A percentile compares a stretch with the other conserved stretches of the same genome.
These are phyloP conservation scores for Macroteleia sp. DNA, from an alignment of 2,888 invertebrate genomes.

Conservation along the genomic window DNA sequence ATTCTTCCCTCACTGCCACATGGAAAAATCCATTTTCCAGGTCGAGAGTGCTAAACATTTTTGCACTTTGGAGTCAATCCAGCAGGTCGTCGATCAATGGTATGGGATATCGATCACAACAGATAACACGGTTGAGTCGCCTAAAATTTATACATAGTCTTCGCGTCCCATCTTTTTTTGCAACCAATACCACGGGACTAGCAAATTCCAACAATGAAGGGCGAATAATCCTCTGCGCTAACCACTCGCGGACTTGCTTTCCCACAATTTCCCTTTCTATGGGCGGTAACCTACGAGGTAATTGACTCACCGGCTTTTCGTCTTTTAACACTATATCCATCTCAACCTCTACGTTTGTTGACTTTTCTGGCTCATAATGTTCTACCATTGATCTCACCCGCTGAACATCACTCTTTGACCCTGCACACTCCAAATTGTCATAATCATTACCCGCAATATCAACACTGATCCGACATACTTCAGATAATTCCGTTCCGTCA, in stretches of 20 bases:
- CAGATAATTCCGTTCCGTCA: too few species aligned
- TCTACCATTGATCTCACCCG: conserved; percentile 1
- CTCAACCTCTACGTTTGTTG: conserved; percentile 1
- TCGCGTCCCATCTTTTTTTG: conserved; percentile 61
- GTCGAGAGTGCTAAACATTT: not conserved
- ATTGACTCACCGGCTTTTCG: conserved; percentile 58
- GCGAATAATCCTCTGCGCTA: conserved; percentile 55
- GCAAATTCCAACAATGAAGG: conserved; percentile 53
- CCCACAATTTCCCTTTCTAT: conserved; percentile 48
- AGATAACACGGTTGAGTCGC: not conserved
- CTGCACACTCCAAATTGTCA: too few species aligned
- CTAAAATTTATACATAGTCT: conserved; percentile 17
- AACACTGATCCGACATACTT: too few species aligned
- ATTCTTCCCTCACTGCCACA: not conserved
- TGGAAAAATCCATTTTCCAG: not conserved
- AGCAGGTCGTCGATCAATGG: conserved; percentile 1
- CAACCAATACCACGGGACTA: conserved; percentile 65
- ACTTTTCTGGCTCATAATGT: conserved; percentile 32
- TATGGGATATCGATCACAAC: not conserved
- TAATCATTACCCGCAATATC: too few species aligned
- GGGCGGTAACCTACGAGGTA: conserved; percentile 58
- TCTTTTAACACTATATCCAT: conserved; percentile 51
- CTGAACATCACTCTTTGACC: not conserved
- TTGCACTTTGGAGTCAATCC: not conserved
- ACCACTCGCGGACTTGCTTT: conserved; percentile 63